Base-by-base conservation (phyloP, 92 coral and sea anemone genomes). In the Porites evermanni region DNA sequence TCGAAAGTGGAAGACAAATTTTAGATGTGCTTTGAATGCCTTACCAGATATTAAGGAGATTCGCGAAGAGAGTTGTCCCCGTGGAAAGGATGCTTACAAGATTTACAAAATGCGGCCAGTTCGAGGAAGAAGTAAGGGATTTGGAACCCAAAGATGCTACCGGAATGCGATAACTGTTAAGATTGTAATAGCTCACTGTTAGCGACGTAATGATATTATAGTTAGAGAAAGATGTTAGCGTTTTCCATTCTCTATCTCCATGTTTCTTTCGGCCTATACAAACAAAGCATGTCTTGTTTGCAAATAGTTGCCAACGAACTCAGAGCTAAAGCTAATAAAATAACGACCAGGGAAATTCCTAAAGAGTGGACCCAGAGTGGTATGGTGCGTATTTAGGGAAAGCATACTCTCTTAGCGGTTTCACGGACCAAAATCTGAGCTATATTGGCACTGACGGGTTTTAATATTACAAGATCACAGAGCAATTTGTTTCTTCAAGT, bases 1-100 rank as follows among this genome's bases (percentile, higher is more conserved):
- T 54, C 92, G 95, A 78, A 83, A 91, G 70, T 95, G 98, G 98
- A 95, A 95, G 71, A 94, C 98, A 14, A 95, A 95, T 75, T 95
- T 95, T 82, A 90, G 98, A 8, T 95, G 98, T 64, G 98, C 98
- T 8, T 79, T 95, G 65, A 95, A 95, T 77, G 95, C 98, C 1
- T 73, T 95, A 84, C 98, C 98, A 18, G 98, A 95, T 70, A 95
- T 95, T 81, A 92, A 90, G 68, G 98, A 95, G 56, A 86, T 95
- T 24, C 86, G 87, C 50, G 93, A 86, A 53, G 79, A 84, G 75
- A 93, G 98, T 64, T 88, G 91, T 47, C 91, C 98, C 4, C 78
- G 95, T 18, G 98, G 98, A 3, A 93, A 91, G 74, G 90, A 95
- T 67, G 98, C 98, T 1, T 95, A 86, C 29, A 95, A 95, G 82